Percentiles rank a stretch among this genome's conserved stretches.
These are phyloP conservation scores for Dunckerocampus dactyliophorus DNA, from an alignment of 2,113 vertebrate genomes.

Conservation along the genomic window DNA sequence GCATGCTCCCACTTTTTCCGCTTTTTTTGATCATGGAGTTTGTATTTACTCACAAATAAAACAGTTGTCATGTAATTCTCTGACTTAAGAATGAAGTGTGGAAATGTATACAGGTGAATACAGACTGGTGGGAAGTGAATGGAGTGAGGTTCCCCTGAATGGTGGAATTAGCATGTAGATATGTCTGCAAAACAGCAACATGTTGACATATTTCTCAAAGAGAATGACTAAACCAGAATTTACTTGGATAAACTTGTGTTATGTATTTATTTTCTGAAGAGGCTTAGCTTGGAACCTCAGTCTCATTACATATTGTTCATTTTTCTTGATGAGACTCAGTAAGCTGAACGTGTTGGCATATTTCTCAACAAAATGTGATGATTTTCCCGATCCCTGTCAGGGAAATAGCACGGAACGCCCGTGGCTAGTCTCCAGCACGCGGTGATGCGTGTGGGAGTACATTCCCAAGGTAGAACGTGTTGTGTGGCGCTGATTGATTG, in stretches of 20 bases:
- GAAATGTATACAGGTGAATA: too few species aligned
- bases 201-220: background rate
- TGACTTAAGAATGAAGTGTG: too few species aligned
- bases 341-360: too few species aligned
- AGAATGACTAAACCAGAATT: background rate
- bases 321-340: too few species aligned
- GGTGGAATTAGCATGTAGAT: background rate
- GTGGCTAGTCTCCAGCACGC: background rate
- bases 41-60: too few species aligned
- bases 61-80: too few species aligned
- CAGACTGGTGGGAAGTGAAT: background rate
- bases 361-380: too few species aligned
- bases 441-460: background rate
- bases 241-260: background rate
- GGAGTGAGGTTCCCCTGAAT: background rate
- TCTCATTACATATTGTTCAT: too few species aligned
- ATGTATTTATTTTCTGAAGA: background rate
- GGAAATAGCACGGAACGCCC: background rate
- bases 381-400: background rate
- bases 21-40: too few species aligned
- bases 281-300: background rate
- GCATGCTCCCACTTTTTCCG: too few species aligned
- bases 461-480: constrained; percentile 7
- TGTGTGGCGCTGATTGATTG: constrained; percentile 58
- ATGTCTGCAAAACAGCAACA: background rate